Percentiles rank a stretch among this genome's conserved stretches.
phyloP scores from a whole-genome alignment of 2,797 vertebrate genomes.

The Triplophysa bombifrons region DNA sequence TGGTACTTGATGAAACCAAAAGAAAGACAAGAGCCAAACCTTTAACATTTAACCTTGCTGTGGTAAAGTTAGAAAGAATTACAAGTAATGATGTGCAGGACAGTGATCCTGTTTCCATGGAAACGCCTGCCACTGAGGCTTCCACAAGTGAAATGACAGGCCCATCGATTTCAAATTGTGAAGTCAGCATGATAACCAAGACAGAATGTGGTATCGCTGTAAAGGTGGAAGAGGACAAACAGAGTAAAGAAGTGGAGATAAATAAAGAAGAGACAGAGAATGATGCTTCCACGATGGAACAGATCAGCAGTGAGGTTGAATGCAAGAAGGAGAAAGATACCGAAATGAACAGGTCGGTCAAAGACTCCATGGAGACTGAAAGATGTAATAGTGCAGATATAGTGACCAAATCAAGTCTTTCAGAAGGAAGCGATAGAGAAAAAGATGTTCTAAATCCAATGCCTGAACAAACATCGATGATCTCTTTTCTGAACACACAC shows the following conservation, averaged over 20 bases:
- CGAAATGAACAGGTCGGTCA: neutral
- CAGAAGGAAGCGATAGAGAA: neutral
- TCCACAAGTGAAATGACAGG: neutral
- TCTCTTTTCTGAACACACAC: constrained; percentile 5
- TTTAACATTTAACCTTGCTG: constrained; percentile 59
- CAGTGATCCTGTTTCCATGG: neutral
- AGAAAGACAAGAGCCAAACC: constrained; percentile 81
- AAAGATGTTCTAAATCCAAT: neutral
- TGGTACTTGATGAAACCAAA: constrained; percentile 82
- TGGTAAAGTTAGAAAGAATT: constrained; percentile 70
- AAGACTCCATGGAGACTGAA: neutral
- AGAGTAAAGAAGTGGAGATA: constrained; percentile 36
- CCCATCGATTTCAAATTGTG: neutral
- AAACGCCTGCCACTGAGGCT: neutral
- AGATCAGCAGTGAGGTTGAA: neutral
- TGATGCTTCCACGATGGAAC: neutral
- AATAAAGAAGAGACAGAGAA: constrained; percentile 30
- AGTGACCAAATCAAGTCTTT: neutral
- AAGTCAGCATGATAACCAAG: constrained; percentile 64
- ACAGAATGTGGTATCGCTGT: constrained; percentile 56
- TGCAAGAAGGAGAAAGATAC: neutral
- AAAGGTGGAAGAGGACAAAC: neutral
- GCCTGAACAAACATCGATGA: neutral
- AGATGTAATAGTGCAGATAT: neutral
- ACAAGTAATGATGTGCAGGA: constrained; percentile 55